Evolutionary conservation across 1,140 invertebrate genomes (phyloP).

Genomic region (Zaprionus nigranus): DNA sequence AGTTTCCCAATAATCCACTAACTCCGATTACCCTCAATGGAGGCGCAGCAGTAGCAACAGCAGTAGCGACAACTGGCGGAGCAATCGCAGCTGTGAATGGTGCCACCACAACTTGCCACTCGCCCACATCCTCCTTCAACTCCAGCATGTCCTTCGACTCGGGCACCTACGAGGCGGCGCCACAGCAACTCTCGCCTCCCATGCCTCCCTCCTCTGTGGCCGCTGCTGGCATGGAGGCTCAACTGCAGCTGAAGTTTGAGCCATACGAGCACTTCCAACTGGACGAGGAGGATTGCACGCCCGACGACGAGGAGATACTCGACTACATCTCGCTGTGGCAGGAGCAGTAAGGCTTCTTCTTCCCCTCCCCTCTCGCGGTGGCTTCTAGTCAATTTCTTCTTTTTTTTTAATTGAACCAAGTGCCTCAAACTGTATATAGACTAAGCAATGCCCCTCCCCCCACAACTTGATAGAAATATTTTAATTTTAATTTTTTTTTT

Average conservation of each 20-base stretch:
- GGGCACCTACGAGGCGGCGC: slow-evolving; percentile 80
- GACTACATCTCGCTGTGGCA: slow-evolving; percentile 96
- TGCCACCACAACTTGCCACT: slow-evolving; percentile 76
- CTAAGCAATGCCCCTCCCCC: slow-evolving; percentile 20
- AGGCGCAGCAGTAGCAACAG: slow-evolving; percentile 18
- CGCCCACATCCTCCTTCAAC: slow-evolving; percentile 92
- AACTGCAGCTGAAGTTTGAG: slow-evolving; percentile 86
- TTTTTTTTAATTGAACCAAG: slow-evolving; percentile 59
- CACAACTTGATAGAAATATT: slow-evolving; percentile 5
- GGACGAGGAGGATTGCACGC: slow-evolving; percentile 88
- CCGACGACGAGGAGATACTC: slow-evolving; percentile 95
- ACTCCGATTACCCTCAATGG: slow-evolving; percentile 72
- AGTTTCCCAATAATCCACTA: slow-evolving; percentile 66
- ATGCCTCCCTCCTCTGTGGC: slow-evolving; percentile 57
- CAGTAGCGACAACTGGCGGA: slow-evolving; percentile 4
- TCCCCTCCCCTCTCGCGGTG: slow-evolving; percentile 37
- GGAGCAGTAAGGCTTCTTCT: slow-evolving; percentile 85
- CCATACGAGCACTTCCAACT: slow-evolving; percentile 90
- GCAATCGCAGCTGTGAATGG: background rate
- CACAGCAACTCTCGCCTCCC: slow-evolving; percentile 62
- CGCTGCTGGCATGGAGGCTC: slow-evolving; percentile 36
- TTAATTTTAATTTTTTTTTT: slow-evolving; percentile 13
- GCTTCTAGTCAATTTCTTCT: slow-evolving; percentile 67
- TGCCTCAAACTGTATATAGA: slow-evolving; percentile 76
- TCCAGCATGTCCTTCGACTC: slow-evolving; percentile 89